phyloP scores from a whole-genome alignment of 1,140 invertebrate genomes.

The Magallana angulata region DNA sequence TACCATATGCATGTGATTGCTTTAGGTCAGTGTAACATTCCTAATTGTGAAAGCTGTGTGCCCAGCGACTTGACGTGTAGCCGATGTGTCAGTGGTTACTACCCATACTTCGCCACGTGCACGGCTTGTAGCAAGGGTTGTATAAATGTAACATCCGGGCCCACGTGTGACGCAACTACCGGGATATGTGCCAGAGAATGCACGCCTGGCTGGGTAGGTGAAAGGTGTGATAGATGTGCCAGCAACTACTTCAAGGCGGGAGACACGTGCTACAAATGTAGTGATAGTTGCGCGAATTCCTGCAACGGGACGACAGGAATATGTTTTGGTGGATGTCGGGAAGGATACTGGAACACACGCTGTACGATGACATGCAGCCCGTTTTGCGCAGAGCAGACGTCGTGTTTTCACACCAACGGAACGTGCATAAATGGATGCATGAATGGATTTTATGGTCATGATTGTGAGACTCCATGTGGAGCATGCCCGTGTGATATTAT shows the following conservation, averaged over 20 bases:
- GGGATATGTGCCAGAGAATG: slow-evolving; percentile 39
- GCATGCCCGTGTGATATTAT: slow-evolving; percentile 33
- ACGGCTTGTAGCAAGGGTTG: slow-evolving; percentile 24
- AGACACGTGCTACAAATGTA: slow-evolving; percentile 39
- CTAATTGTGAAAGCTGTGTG: not conserved
- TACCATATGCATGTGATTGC: no score
- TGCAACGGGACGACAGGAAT: slow-evolving; percentile 54
- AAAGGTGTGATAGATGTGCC: slow-evolving; percentile 24
- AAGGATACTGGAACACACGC: slow-evolving; percentile 53
- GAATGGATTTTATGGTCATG: slow-evolving; percentile 38
- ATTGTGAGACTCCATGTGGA: slow-evolving; percentile 36
- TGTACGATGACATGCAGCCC: no score
- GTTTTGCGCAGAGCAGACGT: slow-evolving; percentile 5
- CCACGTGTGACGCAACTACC: slow-evolving; percentile 1
- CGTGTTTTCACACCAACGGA: slow-evolving; percentile 43
- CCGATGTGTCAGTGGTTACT: not conserved
- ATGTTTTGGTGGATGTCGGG: slow-evolving; percentile 55
- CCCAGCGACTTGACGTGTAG: not conserved
- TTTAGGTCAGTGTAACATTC: not conserved
- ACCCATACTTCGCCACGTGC: not conserved
- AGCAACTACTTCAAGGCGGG: slow-evolving; percentile 39
- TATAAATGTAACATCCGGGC: not conserved
- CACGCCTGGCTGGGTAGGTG: slow-evolving; percentile 44
- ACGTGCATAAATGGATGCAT: slow-evolving; percentile 38
- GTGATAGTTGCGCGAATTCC: slow-evolving; percentile 43